phyloP scores from a whole-genome alignment of 2,797 vertebrate species.

The Limosa lapponica region DNA sequence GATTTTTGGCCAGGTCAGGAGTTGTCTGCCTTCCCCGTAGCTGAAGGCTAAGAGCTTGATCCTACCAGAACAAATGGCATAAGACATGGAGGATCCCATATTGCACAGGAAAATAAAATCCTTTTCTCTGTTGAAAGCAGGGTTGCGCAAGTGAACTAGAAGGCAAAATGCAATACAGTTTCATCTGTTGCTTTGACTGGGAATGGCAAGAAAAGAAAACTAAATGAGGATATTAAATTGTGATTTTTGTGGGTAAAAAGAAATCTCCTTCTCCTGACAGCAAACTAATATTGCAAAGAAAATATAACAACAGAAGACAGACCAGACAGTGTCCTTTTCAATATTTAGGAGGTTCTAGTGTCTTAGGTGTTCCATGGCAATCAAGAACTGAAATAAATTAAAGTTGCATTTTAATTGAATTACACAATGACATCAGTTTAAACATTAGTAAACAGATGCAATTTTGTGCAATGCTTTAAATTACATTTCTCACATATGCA shows the following conservation, averaged over 20 bases:
- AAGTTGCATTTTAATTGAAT: conserved; percentile 53
- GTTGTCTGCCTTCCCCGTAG: not conserved
- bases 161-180: conserved; percentile 4
- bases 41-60: conserved; percentile 41
- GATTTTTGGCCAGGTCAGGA: conserved; percentile 12
- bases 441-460: conserved; percentile 70
- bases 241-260: not conserved
- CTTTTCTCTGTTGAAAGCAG: conserved; percentile 1
- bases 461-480: conserved; percentile 69
- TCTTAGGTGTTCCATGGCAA: conserved; percentile 5
- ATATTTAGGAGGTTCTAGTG: not conserved
- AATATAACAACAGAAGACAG: not conserved
- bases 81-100: not conserved
- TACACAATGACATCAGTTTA: conserved; percentile 55
- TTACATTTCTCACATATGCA: conserved; percentile 51
- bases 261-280: not conserved
- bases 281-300: not conserved
- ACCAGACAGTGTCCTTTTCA: not conserved
- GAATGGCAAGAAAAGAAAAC: not conserved
- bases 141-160: not conserved
- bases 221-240: not conserved
- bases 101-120: conserved; percentile 2
- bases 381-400: conserved; percentile 40
- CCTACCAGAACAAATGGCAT: conserved; percentile 47
- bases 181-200: conserved; percentile 23